Base-by-base conservation (phyloP, 2,888 invertebrate species). In the Chydorus sphaericus region DNA sequence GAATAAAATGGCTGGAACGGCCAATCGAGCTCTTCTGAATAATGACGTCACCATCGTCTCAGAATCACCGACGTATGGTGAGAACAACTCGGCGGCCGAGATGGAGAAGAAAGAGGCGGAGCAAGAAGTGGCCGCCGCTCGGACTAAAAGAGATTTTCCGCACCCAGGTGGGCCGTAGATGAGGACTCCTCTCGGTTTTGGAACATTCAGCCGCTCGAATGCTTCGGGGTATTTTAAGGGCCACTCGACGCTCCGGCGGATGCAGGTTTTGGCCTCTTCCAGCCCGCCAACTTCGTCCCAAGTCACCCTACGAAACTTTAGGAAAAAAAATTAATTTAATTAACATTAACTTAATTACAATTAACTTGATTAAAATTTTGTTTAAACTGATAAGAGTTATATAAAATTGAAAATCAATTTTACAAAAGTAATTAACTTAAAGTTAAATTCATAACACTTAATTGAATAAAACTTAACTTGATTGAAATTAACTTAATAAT, bases 151-250 rank as follows among this genome's bases (percentile, higher is more conserved):
- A 1, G 80, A 80, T 68, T 81, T 80, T n/a, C 77, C 79, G 67
- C 80, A 80, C 1, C 80, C 80, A 1, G 80, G 80, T 5, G 80
- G 80, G 0, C 80, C 80, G 66, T 78, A 79, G 8, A 81, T 67
- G 44, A 81, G 65, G 31, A 80, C 70, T 28, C 80, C 77, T 65
- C 74, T 73, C 1, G 80, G 77, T 56, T 75, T 69, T 29, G 70
- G 70, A 36, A 81, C 67, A 6, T 77, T 77, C 62, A 81, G 71
- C 36, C 75, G 67, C 8, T 66, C 62, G 65, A 79, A 80, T 1
- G 74, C 70, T 28, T 73, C 71, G 0, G 75, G 72, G 60, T 78
- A 70, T 58, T 70, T 69, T 14, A 81, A 65, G 1, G 80, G 79
- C 69, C 78, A 75, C 60, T 78, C 70, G 26, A 81, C 69, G 7